Evolutionary conservation across 2,888 invertebrate genomes (phyloP).

Genomic region (Dinocampus coccinellae): DNA sequence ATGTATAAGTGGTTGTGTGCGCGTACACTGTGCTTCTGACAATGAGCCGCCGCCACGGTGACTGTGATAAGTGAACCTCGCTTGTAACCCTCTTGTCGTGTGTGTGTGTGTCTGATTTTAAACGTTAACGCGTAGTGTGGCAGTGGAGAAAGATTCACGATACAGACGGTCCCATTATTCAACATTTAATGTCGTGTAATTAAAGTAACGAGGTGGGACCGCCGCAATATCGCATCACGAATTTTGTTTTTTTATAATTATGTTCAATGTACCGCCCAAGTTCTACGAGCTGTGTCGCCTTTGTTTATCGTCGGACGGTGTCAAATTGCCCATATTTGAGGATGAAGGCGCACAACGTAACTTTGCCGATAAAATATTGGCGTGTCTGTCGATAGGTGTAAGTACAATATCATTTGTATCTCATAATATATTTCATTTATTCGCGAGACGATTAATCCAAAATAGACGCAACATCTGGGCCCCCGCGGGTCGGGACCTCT

Average conservation of each 20-base stretch:
- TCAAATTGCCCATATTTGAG: constrained; percentile 82
- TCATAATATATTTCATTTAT: not conserved
- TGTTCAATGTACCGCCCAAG: constrained; percentile 93
- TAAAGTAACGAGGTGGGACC: constrained; percentile 55
- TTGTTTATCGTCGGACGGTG: constrained; percentile 86
- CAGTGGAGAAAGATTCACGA: constrained; percentile 42
- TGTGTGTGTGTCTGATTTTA: constrained; percentile 39
- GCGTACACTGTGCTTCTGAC: constrained; percentile 57
- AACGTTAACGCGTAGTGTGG: constrained; percentile 49
- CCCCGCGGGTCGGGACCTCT: constrained; percentile 44
- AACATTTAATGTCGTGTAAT: constrained; percentile 59
- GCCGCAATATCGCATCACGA: constrained; percentile 47
- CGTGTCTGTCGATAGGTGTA: constrained; percentile 66
- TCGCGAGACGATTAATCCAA: constrained; percentile 41
- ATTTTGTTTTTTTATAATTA: constrained; percentile 73
- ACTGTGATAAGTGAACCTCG: constrained; percentile 63
- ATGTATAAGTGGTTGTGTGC: constrained; percentile 42
- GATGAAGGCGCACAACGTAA: constrained; percentile 80
- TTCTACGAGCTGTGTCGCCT: constrained; percentile 94
- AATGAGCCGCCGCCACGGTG: constrained; percentile 64
- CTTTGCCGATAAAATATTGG: constrained; percentile 76
- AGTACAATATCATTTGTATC: constrained; percentile 36
- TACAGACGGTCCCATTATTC: constrained; percentile 41
- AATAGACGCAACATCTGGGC: constrained; percentile 55
- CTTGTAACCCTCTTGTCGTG: constrained; percentile 47